Percentiles rank a stretch among this genome's conserved stretches.
These are phyloP conservation scores for Planococcus citri DNA, from an alignment of 1,140 invertebrate species.

Conservation along the genomic window DNA sequence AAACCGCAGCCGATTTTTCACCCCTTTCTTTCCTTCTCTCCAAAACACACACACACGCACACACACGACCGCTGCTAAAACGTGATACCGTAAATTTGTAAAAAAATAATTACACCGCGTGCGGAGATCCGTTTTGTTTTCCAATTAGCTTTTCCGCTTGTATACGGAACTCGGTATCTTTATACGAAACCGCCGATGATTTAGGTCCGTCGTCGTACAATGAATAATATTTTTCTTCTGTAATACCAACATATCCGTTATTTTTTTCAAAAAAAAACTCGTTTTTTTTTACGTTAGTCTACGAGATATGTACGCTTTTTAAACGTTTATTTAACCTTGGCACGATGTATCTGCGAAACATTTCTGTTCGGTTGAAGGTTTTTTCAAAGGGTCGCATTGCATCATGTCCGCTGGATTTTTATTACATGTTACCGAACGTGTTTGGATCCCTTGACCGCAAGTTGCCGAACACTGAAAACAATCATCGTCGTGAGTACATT, in stretches of 20 bases:
- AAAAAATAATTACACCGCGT: constrained; percentile 12
- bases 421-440: constrained; percentile 65
- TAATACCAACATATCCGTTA: background rate
- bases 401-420: constrained; percentile 40
- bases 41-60: no score
- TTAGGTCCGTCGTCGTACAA: constrained; percentile 7
- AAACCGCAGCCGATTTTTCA: no score
- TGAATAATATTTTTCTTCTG: constrained; percentile 2
- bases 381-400: constrained; percentile 38
- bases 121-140: background rate
- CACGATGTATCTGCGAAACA: constrained; percentile 30
- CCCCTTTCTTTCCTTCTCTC: no score
- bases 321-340: background rate
- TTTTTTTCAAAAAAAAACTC: background rate
- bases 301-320: no score
- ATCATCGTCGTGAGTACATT: background rate
- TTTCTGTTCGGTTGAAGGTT: constrained; percentile 36
- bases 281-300: no score
- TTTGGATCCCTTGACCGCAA: constrained; percentile 71
- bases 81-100: no score
- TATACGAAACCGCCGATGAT: constrained; percentile 11
- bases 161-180: background rate
- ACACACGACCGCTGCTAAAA: no score
- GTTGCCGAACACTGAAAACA: constrained; percentile 64
- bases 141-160: background rate